These are phyloP conservation scores for Invenusta paracnida DNA, from an alignment of 2,888 invertebrate species.

Conservation along the genomic window DNA sequence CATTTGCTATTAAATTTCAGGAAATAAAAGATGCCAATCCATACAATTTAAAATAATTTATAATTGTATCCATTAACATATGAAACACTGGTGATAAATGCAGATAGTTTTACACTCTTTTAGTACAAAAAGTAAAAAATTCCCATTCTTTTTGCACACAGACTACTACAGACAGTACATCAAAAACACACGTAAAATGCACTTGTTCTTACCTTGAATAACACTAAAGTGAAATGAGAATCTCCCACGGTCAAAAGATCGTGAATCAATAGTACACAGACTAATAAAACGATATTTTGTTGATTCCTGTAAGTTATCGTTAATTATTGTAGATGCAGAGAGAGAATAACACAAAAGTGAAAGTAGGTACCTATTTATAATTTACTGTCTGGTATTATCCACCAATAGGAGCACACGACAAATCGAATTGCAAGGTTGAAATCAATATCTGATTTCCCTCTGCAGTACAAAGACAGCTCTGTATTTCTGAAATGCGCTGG, in stretches of 20 bases:
- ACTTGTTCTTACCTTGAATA: conserved; percentile 23
- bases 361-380: conserved; percentile 1
- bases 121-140: background rate
- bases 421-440: conserved; percentile 23
- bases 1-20: conserved; percentile 26
- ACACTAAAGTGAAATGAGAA: conserved; percentile 21
- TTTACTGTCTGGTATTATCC: conserved; percentile 13
- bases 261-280: conserved; percentile 27
- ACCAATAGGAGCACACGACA: conserved; percentile 23
- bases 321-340: background rate
- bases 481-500: conserved; percentile 23
- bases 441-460: conserved; percentile 24
- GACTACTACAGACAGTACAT: conserved; percentile 26
- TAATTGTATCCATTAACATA: conserved; percentile 25
- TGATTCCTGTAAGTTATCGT: background rate
- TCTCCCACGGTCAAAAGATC: conserved; percentile 23
- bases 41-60: conserved; percentile 25
- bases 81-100: too few relatives aligned
- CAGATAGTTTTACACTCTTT: too few relatives aligned
- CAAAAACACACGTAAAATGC: conserved; percentile 23
- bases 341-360: background rate
- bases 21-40: conserved; percentile 23
- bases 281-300: conserved; percentile 1
- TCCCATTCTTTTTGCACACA: conserved; percentile 20
- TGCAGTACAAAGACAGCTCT: conserved; percentile 23